A percentile compares a stretch with the other conserved stretches of the same genome.
Conservation (phyloP, 2,797 vertebrate species). For the Cirrhinus mrigala region DNA sequence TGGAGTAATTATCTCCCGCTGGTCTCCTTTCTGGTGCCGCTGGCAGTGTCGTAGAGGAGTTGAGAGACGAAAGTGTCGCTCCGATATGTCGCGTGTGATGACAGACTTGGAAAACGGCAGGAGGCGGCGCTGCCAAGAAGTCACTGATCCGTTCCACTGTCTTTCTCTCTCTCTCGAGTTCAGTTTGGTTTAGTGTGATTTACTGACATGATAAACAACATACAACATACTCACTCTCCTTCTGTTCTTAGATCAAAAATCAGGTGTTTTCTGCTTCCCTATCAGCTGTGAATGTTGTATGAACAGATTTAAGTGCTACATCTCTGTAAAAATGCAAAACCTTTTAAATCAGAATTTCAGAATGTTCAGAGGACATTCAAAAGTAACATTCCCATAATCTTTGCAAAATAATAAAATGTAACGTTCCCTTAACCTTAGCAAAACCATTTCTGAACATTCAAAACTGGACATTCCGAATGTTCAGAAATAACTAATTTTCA, state of each 20-base stretch:
- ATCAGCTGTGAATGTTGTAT: background rate
- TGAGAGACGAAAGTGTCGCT: constrained; percentile 35
- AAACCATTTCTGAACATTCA: too few relatives aligned
- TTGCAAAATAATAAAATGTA: too few relatives aligned
- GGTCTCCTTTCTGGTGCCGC: constrained; percentile 25
- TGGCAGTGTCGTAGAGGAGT: constrained; percentile 16
- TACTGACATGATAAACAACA: constrained; percentile 16
- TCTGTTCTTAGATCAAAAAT: background rate
- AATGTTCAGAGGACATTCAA: too few relatives aligned
- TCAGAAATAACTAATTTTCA: background rate
- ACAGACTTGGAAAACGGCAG: constrained; percentile 29
- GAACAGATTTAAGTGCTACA: background rate
- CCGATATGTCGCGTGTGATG: constrained; percentile 36
- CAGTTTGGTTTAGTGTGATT: constrained; percentile 3
- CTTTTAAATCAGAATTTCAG: background rate
- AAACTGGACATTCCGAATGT: too few relatives aligned
- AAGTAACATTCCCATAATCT: too few relatives aligned
- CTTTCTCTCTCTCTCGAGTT: background rate
- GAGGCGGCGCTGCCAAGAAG: constrained; percentile 27
- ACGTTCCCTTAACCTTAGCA: too few relatives aligned
- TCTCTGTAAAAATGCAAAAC: background rate
- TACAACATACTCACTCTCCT: background rate
- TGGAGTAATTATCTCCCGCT: constrained; percentile 51
- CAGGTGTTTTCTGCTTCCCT: background rate
- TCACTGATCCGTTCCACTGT: constrained; percentile 28